Evolutionary conservation across 1,140 invertebrate genomes (phyloP), one percentile per base, ranked within the genome.

Genomic region (Zaprionus kolodkinae): DNA sequence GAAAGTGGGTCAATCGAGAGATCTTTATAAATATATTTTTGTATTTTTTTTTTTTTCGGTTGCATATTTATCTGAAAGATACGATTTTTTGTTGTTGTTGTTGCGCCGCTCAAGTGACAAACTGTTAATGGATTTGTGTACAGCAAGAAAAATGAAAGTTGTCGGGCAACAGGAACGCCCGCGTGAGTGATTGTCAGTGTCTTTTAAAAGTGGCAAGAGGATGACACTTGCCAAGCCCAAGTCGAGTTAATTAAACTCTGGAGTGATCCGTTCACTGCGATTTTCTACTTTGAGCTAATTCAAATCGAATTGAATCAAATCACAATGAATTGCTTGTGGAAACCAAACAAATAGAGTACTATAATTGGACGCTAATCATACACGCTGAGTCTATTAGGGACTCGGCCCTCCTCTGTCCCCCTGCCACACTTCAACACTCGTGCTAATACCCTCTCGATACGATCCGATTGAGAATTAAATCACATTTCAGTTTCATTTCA

Each of bases 1-100:
- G 69, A 73, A 76, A 76, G 74, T 72, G 57, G 70, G 74, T 73
- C 69, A 67, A 76, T 72, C 74, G 74, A 76, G 69, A 76, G 74
- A 72, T 76, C 74, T 76, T 76, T 73, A 72, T 76, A 76, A 67
- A 76, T 72, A 72, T 66, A 35, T 35, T 35, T 35, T 35, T 30
- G 27, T 30, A 30, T 45, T 40, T 12, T 50, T 76, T 72, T 45
- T 40, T 12, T 50, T 76, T 72, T 57, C 59, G 73, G 69, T 72
- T 76, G 73, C 73, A 72, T 76, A 76, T 76, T 72, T 72, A 76
- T 76, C 70, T 66, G 57, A 72, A 67, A 72, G 63, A 67, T 72
- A 63, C 35, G 50, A 33, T 27, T 66, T 48, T 62, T 30, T 40
- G 6, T 38, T 52, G 40, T 15, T 50, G 40, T 59, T n/a, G n/a